Evolutionary conservation across 2,797 vertebrate genomes (phyloP).

Genomic region (Halcyon leucocephala): DNA sequence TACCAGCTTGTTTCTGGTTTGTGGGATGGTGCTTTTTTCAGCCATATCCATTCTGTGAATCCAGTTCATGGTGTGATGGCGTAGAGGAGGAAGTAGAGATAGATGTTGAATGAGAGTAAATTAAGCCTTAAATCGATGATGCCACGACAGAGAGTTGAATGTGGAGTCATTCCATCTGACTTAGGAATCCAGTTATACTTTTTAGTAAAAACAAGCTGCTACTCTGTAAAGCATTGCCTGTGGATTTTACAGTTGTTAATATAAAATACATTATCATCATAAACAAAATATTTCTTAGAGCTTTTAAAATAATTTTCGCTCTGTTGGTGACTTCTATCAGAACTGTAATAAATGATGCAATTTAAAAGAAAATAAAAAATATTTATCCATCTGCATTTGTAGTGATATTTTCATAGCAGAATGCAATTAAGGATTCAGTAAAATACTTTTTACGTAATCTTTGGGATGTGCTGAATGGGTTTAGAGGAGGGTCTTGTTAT

Average conservation of each 20-base stretch:
- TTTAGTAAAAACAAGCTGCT: not conserved
- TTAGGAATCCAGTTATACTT: not conserved
- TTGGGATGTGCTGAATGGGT: not conserved
- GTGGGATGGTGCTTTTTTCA: not conserved
- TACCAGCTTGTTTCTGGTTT: not conserved
- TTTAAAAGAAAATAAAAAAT: not conserved
- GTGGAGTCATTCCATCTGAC: not conserved
- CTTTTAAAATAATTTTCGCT: not conserved
- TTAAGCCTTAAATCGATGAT: not conserved
- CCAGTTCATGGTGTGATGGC: not conserved
- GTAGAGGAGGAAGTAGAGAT: not conserved
- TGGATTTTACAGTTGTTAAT: not conserved
- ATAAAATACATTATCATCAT: not conserved
- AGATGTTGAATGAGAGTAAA: not conserved
- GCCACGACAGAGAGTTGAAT: not conserved
- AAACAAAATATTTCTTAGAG: not conserved
- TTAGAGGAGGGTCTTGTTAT: not conserved
- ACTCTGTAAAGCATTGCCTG: not conserved
- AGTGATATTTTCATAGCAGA: not conserved
- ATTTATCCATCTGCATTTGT: not conserved
- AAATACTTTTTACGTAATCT: not conserved
- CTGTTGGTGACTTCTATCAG: not conserved
- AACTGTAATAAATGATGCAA: not conserved
- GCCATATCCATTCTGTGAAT: not conserved
- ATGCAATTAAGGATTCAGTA: not conserved